These are phyloP conservation scores for Andinoacara biseriatus DNA, from an alignment of 2,113 vertebrate species.

Conservation along the genomic window DNA sequence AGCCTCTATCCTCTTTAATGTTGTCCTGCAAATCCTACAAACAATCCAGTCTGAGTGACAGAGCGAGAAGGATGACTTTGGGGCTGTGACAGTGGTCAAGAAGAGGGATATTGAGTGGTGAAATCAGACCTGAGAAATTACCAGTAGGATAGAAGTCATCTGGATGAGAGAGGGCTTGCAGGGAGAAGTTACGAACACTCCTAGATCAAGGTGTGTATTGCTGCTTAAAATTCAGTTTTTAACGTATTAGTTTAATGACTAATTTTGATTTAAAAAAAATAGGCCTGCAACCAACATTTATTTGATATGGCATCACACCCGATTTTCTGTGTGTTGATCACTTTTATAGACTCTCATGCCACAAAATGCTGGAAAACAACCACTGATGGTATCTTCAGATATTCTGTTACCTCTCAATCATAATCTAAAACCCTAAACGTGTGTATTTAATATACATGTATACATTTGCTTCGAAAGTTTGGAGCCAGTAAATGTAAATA, in stretches of 20 bases:
- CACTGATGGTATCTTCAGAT: background rate
- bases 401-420: no score
- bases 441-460: background rate
- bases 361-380: background rate
- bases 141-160: background rate
- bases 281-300: background rate
- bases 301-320: background rate
- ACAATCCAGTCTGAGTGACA: background rate
- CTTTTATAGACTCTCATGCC: no score
- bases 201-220: background rate
- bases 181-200: background rate
- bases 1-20: constrained; percentile 62
- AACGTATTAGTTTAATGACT: no score
- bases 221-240: no score
- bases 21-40: constrained; percentile 67
- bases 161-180: background rate
- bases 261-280: background rate
- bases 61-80: background rate
- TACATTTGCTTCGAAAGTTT: no score
- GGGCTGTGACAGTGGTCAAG: background rate
- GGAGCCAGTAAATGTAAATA: background rate
- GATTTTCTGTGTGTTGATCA: no score
- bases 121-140: background rate
- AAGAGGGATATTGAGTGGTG: background rate
- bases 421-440: background rate